These are phyloP conservation scores for Maniola jurtina DNA, from an alignment of 1,140 invertebrate genomes.

Conservation along the genomic window DNA sequence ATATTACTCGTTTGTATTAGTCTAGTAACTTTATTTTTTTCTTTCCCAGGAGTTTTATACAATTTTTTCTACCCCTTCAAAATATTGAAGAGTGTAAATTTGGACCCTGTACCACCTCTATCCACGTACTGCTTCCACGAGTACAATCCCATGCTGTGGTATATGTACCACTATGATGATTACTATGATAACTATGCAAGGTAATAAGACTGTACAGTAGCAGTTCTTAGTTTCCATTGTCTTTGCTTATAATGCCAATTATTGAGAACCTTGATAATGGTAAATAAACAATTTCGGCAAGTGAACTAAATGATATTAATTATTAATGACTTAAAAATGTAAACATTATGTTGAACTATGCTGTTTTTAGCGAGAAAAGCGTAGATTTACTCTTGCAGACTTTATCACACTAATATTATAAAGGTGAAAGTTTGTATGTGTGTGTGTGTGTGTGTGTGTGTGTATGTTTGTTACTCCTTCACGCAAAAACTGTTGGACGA, in stretches of 20 bases:
- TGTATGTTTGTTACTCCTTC: too few species aligned
- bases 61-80: conserved; percentile 72
- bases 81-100: conserved; percentile 75
- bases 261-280: not conserved
- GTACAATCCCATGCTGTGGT: conserved; percentile 42
- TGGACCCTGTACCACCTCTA: conserved; percentile 75
- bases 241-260: not conserved
- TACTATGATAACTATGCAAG: conserved; percentile 41
- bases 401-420: too few species aligned
- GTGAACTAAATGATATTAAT: too few species aligned
- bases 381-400: too few species aligned
- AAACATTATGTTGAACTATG: too few species aligned
- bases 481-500: too few species aligned
- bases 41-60: conserved; percentile 40
- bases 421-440: too few species aligned
- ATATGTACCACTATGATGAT: conserved; percentile 39
- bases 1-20: not conserved
- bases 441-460: too few species aligned
- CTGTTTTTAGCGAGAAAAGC: too few species aligned
- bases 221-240: not conserved
- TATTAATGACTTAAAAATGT: too few species aligned
- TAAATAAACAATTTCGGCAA: too few species aligned
- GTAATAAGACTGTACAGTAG: conserved; percentile 22
- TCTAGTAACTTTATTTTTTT: not conserved
- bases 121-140: conserved; percentile 43